Percentiles rank a stretch among this genome's conserved stretches.
Evolutionary conservation across 2,888 invertebrate species (phyloP).

Genomic region (Athalia circularis): DNA sequence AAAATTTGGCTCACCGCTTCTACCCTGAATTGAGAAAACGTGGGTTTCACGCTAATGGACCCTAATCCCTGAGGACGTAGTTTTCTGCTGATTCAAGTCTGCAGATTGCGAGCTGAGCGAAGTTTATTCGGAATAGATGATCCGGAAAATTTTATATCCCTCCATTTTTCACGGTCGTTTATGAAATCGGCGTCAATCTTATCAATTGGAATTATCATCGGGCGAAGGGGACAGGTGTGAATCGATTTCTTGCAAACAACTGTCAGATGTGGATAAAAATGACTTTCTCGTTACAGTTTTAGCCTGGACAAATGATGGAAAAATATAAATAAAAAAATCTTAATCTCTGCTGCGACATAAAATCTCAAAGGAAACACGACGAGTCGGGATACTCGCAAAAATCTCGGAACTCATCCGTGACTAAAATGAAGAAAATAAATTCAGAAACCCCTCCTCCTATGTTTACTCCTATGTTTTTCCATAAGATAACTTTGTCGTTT

Average conservation of each 20-base stretch:
- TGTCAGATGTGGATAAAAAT: conserved; percentile 8
- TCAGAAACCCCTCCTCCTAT: no score
- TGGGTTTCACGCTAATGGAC: conserved; percentile 11
- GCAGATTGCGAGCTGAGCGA: background rate
- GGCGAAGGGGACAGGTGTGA: conserved; percentile 35
- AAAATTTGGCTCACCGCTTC: conserved; percentile 30
- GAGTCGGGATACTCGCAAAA: no score
- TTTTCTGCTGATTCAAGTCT: background rate
- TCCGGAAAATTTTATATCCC: conserved; percentile 13
- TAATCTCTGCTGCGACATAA: no score
- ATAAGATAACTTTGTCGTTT: no score
- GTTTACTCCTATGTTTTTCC: no score
- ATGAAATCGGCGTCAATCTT: background rate
- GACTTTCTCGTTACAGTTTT: background rate
- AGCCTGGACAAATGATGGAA: background rate
- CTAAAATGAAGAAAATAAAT: no score
- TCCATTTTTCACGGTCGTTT: background rate
- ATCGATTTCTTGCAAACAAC: conserved; percentile 26
- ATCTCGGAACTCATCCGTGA: no score
- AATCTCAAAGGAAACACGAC: no score
- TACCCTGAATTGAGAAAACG: conserved; percentile 27
- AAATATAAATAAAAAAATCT: background rate
- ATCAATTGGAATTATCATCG: conserved; percentile 19
- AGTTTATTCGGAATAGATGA: background rate
- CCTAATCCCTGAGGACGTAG: conserved; percentile 8